phyloP scores from a whole-genome alignment of 2,888 invertebrate species.

The Cheilosia grossa region DNA sequence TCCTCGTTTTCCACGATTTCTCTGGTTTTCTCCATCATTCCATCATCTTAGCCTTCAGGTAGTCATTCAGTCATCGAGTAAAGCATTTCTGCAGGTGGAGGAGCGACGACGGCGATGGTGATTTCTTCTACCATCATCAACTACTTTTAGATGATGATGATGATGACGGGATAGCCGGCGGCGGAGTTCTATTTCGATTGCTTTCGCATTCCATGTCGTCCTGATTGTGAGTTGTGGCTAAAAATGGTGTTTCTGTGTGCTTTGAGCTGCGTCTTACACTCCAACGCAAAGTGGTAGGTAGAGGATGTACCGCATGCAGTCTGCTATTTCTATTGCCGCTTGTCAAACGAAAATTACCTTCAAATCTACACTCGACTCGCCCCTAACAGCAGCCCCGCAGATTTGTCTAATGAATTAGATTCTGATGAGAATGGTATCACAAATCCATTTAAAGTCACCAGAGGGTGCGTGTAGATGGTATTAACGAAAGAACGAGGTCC shows the following conservation, averaged over 20 bases:
- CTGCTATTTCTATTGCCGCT: slow-evolving; percentile 36
- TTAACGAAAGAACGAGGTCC: slow-evolving; percentile 61
- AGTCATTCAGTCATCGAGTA: slow-evolving; percentile 54
- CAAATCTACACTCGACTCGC: slow-evolving; percentile 32
- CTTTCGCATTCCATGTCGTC: slow-evolving; percentile 64
- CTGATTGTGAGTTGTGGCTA: slow-evolving; percentile 57
- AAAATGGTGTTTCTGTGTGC: slow-evolving; percentile 55
- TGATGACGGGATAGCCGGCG: slow-evolving; percentile 61
- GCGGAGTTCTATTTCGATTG: slow-evolving; percentile 63
- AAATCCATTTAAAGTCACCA: slow-evolving; percentile 25
- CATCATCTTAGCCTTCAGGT: slow-evolving; percentile 69
- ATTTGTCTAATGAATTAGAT: slow-evolving; percentile 58
- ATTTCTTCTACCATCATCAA: slow-evolving; percentile 40
- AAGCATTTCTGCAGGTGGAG: slow-evolving; percentile 39
- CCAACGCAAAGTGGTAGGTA: slow-evolving; percentile 3
- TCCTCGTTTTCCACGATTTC: slow-evolving; percentile 47
- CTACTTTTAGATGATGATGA: slow-evolving; percentile 23
- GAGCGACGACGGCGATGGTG: neutral
- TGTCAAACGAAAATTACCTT: slow-evolving; percentile 36
- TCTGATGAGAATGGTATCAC: slow-evolving; percentile 26
- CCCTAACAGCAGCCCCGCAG: slow-evolving; percentile 12
- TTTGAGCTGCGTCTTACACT: slow-evolving; percentile 47
- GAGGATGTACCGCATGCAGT: slow-evolving; percentile 45
- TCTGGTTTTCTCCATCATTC: slow-evolving; percentile 14
- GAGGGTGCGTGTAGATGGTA: slow-evolving; percentile 39